Percentiles rank a stretch among this genome's conserved stretches.
Conservation (phyloP, 2,888 invertebrate genomes). For the Rutpela maculata region DNA sequence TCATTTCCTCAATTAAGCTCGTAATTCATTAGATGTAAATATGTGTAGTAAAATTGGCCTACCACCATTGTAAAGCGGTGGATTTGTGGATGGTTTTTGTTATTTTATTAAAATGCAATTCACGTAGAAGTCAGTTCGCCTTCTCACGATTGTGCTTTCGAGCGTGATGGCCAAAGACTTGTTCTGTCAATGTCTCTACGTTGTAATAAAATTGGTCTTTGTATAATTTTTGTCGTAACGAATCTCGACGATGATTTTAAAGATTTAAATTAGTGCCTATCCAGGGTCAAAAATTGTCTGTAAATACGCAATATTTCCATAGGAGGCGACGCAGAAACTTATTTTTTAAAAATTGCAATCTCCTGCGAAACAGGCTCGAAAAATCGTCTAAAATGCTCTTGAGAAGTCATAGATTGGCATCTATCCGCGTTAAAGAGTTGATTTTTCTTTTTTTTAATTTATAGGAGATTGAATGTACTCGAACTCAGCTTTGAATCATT, state of each 20-base stretch:
- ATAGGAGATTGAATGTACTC: too few species aligned
- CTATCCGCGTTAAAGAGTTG: too few species aligned
- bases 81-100: neutral
- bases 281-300: too few species aligned
- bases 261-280: too few species aligned
- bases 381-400: too few species aligned
- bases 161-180: constrained; percentile 55
- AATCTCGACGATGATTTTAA: neutral
- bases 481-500: too few species aligned
- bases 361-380: too few species aligned
- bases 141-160: constrained; percentile 57
- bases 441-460: too few species aligned
- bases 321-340: too few species aligned
- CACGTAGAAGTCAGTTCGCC: constrained; percentile 30
- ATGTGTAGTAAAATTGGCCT: constrained; percentile 1
- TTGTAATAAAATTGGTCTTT: constrained; percentile 8
- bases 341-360: too few species aligned
- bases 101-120: constrained; percentile 6
- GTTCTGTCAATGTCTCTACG: constrained; percentile 25
- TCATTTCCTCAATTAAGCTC: neutral
- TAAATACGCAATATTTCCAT: too few species aligned
- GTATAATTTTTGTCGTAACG: constrained; percentile 16
- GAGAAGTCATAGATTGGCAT: too few species aligned
- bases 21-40: constrained; percentile 4
- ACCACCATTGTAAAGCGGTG: constrained; percentile 3